phyloP scores from a whole-genome alignment of 35 echinoderm and acorn worm genomes.

The Holothuria glaberrima region DNA sequence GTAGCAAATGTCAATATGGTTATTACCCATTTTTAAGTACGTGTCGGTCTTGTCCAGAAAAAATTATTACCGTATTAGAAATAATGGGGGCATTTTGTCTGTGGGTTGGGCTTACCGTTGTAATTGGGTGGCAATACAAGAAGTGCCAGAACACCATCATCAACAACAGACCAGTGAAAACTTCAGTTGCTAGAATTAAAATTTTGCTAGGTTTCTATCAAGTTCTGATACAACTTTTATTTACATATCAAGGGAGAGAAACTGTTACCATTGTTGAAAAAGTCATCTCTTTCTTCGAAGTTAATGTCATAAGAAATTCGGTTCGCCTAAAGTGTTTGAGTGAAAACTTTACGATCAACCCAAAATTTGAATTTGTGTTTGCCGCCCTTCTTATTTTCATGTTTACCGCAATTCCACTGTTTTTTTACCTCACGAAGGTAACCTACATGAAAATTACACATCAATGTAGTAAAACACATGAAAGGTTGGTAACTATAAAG shows the following conservation, averaged over 20 bases:
- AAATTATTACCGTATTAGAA: slow-evolving; percentile 7
- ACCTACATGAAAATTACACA: not conserved
- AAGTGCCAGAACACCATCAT: not conserved
- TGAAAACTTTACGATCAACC: slow-evolving; percentile 4
- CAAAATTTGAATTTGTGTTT: slow-evolving; percentile 26
- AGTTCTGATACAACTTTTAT: slow-evolving; percentile 24
- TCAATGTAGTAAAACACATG: too few relatives aligned
- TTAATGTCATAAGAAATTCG: slow-evolving; percentile 9
- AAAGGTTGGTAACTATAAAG: not conserved
- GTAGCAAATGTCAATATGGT: slow-evolving; percentile 29
- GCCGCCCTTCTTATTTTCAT: not conserved
- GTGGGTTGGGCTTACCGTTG: too few relatives aligned
- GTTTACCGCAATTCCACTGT: not conserved
- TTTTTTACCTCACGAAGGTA: not conserved
- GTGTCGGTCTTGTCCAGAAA: slow-evolving; percentile 39
- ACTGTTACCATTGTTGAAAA: not conserved
- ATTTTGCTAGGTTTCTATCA: slow-evolving; percentile 53
- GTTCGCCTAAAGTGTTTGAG: slow-evolving; percentile 39
- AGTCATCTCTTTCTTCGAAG: slow-evolving; percentile 3
- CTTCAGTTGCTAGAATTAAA: slow-evolving; percentile 9
- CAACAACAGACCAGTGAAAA: not conserved
- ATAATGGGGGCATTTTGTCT: not conserved
- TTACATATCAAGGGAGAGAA: slow-evolving; percentile 7
- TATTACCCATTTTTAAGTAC: slow-evolving; percentile 41
- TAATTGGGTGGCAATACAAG: too few relatives aligned